phyloP scores from a whole-genome alignment of 2,113 vertebrate genomes.

The Felis chaus region DNA sequence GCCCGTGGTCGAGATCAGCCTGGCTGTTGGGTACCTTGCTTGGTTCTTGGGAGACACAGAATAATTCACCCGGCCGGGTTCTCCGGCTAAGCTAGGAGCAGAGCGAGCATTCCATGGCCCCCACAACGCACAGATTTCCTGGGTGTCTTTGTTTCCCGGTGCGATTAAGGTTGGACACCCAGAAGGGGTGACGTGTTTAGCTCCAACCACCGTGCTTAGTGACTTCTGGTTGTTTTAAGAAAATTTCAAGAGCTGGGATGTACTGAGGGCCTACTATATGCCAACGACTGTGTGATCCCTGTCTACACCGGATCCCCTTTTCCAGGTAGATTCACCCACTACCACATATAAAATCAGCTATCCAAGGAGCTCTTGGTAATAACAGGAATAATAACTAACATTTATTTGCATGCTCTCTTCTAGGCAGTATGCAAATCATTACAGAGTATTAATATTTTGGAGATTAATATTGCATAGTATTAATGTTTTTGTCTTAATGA shows the following conservation, averaged over 20 bases:
- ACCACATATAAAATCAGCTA: background rate
- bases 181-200: background rate
- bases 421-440: background rate
- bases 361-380: background rate
- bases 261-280: background rate
- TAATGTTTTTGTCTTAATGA: background rate
- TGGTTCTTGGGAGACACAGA: background rate
- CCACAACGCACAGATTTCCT: background rate
- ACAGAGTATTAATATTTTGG: background rate
- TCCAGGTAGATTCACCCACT: background rate
- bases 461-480: background rate
- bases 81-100: background rate
- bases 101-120: fast-evolving
- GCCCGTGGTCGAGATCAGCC: background rate
- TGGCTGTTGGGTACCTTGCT: background rate
- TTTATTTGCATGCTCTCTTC: background rate
- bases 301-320: background rate
- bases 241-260: background rate
- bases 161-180: background rate
- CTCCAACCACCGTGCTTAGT: background rate
- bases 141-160: background rate
- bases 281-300: fast-evolving
- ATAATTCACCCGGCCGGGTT: background rate
- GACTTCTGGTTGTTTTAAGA: background rate
- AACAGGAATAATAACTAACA: background rate